Base-by-base conservation (phyloP, 1,140 invertebrate species). In the Rhyzopertha dominica region DNA sequence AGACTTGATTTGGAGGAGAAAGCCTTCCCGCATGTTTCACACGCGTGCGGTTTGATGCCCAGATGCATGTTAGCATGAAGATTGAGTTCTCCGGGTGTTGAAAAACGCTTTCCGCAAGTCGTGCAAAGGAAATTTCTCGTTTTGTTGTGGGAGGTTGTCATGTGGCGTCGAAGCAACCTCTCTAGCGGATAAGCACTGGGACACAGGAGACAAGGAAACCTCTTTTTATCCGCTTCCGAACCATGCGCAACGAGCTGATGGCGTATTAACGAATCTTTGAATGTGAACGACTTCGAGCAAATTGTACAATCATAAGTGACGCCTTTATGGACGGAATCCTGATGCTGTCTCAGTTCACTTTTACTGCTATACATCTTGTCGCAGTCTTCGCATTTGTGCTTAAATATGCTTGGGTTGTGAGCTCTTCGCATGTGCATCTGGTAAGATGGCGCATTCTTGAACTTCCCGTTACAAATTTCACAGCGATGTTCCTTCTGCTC, bases 31-130 rank as follows among this genome's bases (percentile, higher is more conserved):
- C 59, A 61, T 29, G 50, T 52, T 16, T 47, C 35, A 18, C 59
- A 61, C 24, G 58, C 53, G 38, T 59, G 51, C 1, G 81, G 81
- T 44, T 84, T 82, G 43, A 85, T 79, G 1, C 82, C 78, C 0
- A 77, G 73, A 58, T 84, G 81, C 2, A 77, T 74, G 8, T 76
- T 65, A 62, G 77, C 75, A 59, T 83, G 81, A 35, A 78, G n/a
- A n/a, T n/a, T n/a, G n/a, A n/a, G n/a, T n/a, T n/a, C n/a, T n/a
- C n/a, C n/a, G n/a, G n/a, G n/a, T n/a, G n/a, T n/a, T n/a, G n/a
- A n/a, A n/a, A n/a, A n/a, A n/a, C n/a, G n/a, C n/a, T n/a, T n/a
- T n/a, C n/a, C n/a, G n/a, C n/a, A n/a, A n/a, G n/a, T n/a, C n/a
- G n/a, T n/a, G n/a, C n/a, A n/a, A n/a, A n/a, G n/a, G n/a, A n/a